Conservation (phyloP, 1,140 invertebrate species). For the Subanguina moxae region DNA sequence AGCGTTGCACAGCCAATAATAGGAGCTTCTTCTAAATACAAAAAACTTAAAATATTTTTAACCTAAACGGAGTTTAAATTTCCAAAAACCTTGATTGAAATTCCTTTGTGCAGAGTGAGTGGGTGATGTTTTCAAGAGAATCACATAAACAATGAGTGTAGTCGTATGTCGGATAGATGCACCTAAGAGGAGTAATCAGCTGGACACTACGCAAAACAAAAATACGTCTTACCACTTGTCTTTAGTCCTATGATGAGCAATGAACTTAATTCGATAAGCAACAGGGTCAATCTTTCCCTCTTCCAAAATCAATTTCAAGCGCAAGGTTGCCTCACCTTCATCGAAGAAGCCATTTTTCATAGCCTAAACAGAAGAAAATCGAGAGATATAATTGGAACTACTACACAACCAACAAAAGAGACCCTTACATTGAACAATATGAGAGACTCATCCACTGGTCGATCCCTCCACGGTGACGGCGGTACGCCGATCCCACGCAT, state of each 20-base stretch:
- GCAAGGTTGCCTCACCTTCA: constrained; percentile 88
- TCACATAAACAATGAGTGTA: constrained; percentile 98
- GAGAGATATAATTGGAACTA: too few species aligned
- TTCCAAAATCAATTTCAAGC: constrained; percentile 92
- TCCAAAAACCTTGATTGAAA: constrained; percentile 75
- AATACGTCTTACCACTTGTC: constrained; percentile 71
- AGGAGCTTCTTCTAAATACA: constrained; percentile 74
- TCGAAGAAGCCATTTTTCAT: constrained; percentile 96
- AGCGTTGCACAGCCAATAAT: constrained; percentile 98
- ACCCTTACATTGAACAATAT: constrained; percentile 76
- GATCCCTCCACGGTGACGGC: constrained; percentile 87
- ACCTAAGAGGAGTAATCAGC: constrained; percentile 62
- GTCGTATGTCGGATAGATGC: constrained; percentile 99
- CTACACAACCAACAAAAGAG: too few species aligned
- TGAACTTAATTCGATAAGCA: constrained; percentile 92
- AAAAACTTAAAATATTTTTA: not conserved
- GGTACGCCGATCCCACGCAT: constrained; percentile 90
- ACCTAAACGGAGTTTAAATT: too few species aligned
- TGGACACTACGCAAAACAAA: too few species aligned
- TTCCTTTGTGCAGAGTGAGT: constrained; percentile 97
- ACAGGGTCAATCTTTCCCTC: constrained; percentile 98
- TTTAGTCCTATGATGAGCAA: constrained; percentile 85
- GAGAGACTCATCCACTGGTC: constrained; percentile 82
- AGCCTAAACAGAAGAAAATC: constrained; percentile 66
- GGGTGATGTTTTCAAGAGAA: constrained; percentile 95